Base-by-base conservation (phyloP, 2,888 invertebrate genomes). In the Meta bourneti region DNA sequence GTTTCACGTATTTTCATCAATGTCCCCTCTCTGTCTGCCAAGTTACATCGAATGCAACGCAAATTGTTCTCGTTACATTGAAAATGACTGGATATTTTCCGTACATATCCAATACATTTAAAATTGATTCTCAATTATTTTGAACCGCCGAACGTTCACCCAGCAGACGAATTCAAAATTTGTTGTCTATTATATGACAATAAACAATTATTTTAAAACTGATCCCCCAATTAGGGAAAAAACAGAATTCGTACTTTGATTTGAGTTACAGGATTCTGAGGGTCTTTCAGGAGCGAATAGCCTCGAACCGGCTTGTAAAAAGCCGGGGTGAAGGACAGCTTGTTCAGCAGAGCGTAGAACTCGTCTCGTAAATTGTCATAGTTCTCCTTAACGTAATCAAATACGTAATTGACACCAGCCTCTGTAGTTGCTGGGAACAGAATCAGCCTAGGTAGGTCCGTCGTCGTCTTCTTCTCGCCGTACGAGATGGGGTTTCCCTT, bases 321-420 rank as follows among this genome's bases (percentile, higher is more conserved):
- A 6, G 72, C 61, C 0, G 83, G 81, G 7, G 86, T 51, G 19
- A 84, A 88, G 5, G 90, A 77, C 48, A 90, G 0, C 51, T 92
- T 90, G 48, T 88, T 34, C 8, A 92, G 11, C 69, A 92, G 61
- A 11, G 90, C 87, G n/a, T 87, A 90, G 20, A 88, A 90, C 34
- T 86, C 91, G 48, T 78, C 79, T 2, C 34, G n/a, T 2, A 84
- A 48, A 9, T 11, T 11, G 13, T 80, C 34, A 0, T 71, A 74
- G 48, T 87, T 78, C 1, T 78, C 20, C 70, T 87, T 54, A 0
- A 92, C 71, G 69, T 83, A 88, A 7, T 87, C 71, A 20, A 92
- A 88, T 16, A 90, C 6, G 7, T 19, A 61, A 1, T 19, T 13
- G 8, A 92, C 52, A 1, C 74, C 92, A 52, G 74, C 88, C 48